Evolutionary conservation across 2,888 invertebrate genomes (phyloP).

Genomic region (Coelopa pilipes): DNA sequence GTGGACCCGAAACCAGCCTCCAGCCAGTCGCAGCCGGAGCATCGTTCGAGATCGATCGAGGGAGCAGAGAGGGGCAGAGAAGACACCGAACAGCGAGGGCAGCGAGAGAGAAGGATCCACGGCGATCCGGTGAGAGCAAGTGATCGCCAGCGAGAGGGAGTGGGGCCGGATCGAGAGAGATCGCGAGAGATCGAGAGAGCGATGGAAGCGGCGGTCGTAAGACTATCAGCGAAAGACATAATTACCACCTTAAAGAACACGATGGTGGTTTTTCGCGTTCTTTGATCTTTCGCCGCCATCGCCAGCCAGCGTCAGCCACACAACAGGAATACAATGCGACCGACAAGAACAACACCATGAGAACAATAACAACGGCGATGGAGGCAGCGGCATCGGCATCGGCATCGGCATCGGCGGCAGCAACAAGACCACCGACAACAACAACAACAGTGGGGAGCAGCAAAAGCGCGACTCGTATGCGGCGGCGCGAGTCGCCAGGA

Average conservation of each 20-base stretch:
- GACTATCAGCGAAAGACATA: conserved; percentile 55
- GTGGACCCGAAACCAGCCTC: too few species aligned
- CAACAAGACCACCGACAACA: conserved; percentile 17
- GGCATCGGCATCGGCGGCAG: conserved; percentile 30
- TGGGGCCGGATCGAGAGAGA: too few species aligned
- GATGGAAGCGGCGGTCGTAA: background rate
- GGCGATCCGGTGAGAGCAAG: too few species aligned
- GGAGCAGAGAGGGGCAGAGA: too few species aligned
- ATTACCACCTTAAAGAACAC: conserved; percentile 65
- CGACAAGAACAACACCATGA: conserved; percentile 3
- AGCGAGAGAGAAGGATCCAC: too few species aligned
- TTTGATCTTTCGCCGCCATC: conserved; percentile 34
- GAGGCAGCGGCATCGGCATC: conserved; percentile 27
- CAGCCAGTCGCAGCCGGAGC: too few species aligned
- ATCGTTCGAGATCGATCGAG: too few species aligned
- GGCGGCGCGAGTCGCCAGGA: conserved; percentile 8
- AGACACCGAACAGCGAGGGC: too few species aligned
- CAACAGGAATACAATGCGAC: conserved; percentile 3
- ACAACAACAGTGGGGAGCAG: background rate
- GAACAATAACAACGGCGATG: conserved; percentile 1
- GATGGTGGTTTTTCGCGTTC: conserved; percentile 56
- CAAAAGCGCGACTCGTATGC: conserved; percentile 16
- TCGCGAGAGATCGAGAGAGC: too few species aligned
- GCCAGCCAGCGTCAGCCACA: conserved; percentile 24
- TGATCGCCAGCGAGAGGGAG: too few species aligned